phyloP scores from a whole-genome alignment of 2,888 invertebrate species.

The Rhimphoctona megacephalus region DNA sequence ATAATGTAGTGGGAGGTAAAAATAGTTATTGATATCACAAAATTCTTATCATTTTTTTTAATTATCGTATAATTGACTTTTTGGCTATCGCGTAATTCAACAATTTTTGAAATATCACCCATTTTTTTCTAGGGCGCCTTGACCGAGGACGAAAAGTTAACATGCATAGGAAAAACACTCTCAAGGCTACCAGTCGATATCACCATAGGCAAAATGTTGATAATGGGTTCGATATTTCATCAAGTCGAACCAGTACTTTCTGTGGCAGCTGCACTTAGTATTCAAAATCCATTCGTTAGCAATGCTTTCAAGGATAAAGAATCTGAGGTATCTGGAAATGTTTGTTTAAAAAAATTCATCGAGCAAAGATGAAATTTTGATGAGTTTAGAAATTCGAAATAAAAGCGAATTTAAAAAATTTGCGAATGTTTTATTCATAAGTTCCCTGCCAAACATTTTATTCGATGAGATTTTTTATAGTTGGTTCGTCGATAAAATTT shows the following conservation, averaged over 20 bases:
- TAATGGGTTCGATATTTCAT: conserved; percentile 95
- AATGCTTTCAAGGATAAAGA: conserved; percentile 94
- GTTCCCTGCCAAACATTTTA: no score
- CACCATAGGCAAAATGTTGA: conserved; percentile 97
- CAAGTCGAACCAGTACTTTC: conserved; percentile 95
- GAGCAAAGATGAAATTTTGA: no score
- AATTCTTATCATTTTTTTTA: background rate
- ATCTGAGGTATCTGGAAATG: conserved; percentile 88
- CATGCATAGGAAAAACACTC: conserved; percentile 94
- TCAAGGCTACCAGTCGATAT: conserved; percentile 97
- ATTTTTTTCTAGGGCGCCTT: conserved; percentile 89
- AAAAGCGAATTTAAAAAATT: background rate
- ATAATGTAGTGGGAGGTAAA: no score
- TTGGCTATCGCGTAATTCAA: background rate
- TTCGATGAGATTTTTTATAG: no score
- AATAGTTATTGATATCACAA: no score
- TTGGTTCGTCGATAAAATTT: no score
- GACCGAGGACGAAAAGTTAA: conserved; percentile 92
- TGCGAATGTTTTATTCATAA: no score
- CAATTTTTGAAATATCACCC: background rate
- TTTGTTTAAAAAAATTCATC: background rate
- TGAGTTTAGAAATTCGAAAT: no score
- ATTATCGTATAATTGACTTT: background rate
- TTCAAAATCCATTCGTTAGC: conserved; percentile 97
- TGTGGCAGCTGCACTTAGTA: conserved; percentile 95